Conservation (phyloP, 2,888 invertebrate genomes). For the Rhamnusium bicolor region DNA sequence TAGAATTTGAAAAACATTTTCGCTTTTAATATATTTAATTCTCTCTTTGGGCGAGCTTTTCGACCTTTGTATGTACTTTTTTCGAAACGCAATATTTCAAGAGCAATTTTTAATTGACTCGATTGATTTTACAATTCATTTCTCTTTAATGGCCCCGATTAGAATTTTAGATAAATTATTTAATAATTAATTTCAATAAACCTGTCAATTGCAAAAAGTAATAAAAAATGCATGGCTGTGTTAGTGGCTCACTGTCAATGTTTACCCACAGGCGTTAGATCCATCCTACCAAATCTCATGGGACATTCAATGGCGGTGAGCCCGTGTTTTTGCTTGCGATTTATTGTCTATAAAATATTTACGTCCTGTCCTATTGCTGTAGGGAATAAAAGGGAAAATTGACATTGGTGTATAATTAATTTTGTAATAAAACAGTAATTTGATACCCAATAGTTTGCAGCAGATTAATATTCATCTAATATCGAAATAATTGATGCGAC, state of each 20-base stretch:
- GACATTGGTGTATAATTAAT: not conserved
- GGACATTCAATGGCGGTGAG: conserved; percentile 55
- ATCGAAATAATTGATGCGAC: too few relatives aligned
- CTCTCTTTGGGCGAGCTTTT: too few relatives aligned
- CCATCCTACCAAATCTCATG: conserved; percentile 45
- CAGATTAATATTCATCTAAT: too few relatives aligned
- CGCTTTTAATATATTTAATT: too few relatives aligned
- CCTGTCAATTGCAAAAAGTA: not conserved
- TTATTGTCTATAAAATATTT: conserved; percentile 66
- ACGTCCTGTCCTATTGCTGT: conserved; percentile 36
- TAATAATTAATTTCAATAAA: not conserved
- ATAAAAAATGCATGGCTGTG: conserved; percentile 14
- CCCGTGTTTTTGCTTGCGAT: conserved; percentile 59
- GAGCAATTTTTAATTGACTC: too few relatives aligned
- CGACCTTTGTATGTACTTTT: too few relatives aligned
- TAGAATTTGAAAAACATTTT: too few relatives aligned
- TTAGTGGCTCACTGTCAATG: conserved; percentile 3
- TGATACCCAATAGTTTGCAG: not conserved
- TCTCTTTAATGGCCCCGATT: too few relatives aligned
- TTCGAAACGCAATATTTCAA: not conserved
- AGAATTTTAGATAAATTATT: not conserved
- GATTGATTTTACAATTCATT: too few relatives aligned
- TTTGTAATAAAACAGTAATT: not conserved
- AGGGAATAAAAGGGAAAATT: not conserved
- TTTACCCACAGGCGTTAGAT: conserved; percentile 3